Evolutionary conservation across 2,888 invertebrate species (phyloP).

Genomic region (Xestia ashworthii): DNA sequence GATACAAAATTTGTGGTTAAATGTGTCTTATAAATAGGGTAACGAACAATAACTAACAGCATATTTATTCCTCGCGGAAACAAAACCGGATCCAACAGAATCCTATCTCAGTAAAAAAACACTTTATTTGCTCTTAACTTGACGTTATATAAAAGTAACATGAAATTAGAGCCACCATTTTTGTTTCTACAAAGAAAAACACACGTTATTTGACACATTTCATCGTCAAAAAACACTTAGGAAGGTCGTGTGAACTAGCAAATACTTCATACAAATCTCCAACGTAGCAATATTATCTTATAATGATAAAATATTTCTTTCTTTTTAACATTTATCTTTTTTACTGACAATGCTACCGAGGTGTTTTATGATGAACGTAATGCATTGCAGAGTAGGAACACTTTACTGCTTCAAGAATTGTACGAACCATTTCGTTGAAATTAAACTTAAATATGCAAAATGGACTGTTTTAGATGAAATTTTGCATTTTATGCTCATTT

Average conservation of each 20-base stretch:
- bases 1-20: background rate
- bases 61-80: background rate
- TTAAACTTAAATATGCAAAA: slow-evolving; percentile 30
- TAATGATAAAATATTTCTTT: slow-evolving; percentile 34
- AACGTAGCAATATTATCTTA: slow-evolving; percentile 24
- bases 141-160: background rate
- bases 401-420: slow-evolving; percentile 22
- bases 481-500: slow-evolving; percentile 1
- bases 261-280: slow-evolving; percentile 16
- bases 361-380: slow-evolving; percentile 43
- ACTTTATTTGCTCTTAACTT: background rate
- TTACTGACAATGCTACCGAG: slow-evolving; percentile 4
- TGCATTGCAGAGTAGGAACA: slow-evolving; percentile 41
- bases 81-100: background rate
- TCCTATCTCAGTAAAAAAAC: background rate
- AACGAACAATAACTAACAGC: background rate
- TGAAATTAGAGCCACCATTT: slow-evolving; percentile 1
- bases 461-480: slow-evolving; percentile 14
- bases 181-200: slow-evolving; percentile 9
- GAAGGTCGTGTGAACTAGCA: slow-evolving; percentile 23
- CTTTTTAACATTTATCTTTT: slow-evolving; percentile 33
- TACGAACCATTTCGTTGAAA: slow-evolving; percentile 27
- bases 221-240: slow-evolving; percentile 41
- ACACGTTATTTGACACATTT: slow-evolving; percentile 34
- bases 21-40: background rate